phyloP scores from a whole-genome alignment of 2,888 invertebrate genomes.

The Pelosia muscerda region DNA sequence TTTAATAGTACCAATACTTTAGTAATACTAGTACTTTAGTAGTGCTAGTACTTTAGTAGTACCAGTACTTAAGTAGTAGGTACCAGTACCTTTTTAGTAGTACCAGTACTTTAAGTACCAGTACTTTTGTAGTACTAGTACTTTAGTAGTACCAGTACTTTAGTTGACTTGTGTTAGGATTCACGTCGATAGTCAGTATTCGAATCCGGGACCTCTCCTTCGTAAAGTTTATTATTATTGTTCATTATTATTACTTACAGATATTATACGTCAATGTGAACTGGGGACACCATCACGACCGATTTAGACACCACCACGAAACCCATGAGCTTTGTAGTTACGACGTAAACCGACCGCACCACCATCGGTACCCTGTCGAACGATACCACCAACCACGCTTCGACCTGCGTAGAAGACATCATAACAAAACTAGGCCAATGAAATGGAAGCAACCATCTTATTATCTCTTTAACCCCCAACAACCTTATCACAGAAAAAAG shows the following conservation, averaged over 20 bases:
- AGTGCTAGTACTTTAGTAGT: too few relatives aligned
- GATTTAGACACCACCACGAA: slow-evolving; percentile 4
- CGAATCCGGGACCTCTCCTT: too few relatives aligned
- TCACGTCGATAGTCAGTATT: too few relatives aligned
- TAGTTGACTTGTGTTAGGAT: too few relatives aligned
- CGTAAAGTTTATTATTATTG: too few relatives aligned
- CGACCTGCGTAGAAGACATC: background rate
- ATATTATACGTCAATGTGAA: slow-evolving; percentile 5
- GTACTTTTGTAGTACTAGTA: too few relatives aligned
- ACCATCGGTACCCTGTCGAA: background rate
- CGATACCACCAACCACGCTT: background rate
- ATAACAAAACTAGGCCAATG: background rate
- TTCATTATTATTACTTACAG: slow-evolving; percentile 14
- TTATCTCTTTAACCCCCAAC: background rate
- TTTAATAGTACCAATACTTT: too few relatives aligned
- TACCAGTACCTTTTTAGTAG: too few relatives aligned
- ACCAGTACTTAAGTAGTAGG: too few relatives aligned
- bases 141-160: too few relatives aligned
- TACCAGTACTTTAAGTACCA: too few relatives aligned
- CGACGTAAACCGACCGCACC: background rate
- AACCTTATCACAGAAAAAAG: background rate
- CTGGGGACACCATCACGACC: slow-evolving; percentile 7
- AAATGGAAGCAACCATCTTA: background rate
- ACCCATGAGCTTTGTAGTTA: background rate
- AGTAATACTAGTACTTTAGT: too few relatives aligned